A percentile compares a stretch with the other conserved stretches of the same genome.
Evolutionary conservation across 2,888 invertebrate genomes (phyloP).

Genomic region (Phortica magna): DNA sequence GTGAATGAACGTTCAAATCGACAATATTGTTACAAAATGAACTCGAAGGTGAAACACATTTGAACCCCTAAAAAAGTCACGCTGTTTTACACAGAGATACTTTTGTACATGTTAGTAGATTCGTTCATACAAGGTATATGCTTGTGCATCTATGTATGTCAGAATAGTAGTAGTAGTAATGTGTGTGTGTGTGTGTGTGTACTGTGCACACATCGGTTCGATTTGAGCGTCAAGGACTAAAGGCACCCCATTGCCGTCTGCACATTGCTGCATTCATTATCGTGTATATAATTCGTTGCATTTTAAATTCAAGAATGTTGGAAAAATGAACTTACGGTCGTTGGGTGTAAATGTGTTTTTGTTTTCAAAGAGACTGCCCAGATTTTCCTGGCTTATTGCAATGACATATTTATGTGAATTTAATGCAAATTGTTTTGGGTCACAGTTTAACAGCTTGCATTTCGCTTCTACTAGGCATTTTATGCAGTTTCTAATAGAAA

Average conservation of each 20-base stretch:
- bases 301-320: conserved; percentile 8
- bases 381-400: conserved; percentile 43
- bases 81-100: neutral
- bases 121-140: neutral
- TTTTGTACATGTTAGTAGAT: neutral
- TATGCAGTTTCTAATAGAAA: conserved; percentile 9
- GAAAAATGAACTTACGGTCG: neutral
- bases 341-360: conserved; percentile 21
- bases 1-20: neutral
- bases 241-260: conserved; percentile 3
- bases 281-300: conserved; percentile 18
- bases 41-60: neutral
- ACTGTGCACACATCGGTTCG: neutral
- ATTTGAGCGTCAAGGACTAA: conserved; percentile 12
- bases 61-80: neutral
- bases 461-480: neutral
- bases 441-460: conserved; percentile 44
- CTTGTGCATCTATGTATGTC: neutral
- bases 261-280: conserved; percentile 25
- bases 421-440: conserved; percentile 73
- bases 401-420: conserved; percentile 77
- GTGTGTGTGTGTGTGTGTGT: neutral
- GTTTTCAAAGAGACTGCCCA: conserved; percentile 12
- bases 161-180: too few relatives aligned
- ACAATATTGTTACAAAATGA: neutral